Evolutionary conservation across 2,888 invertebrate species (phyloP), one percentile per base, ranked within the genome.

Genomic region (Drosophila anomalipes): DNA sequence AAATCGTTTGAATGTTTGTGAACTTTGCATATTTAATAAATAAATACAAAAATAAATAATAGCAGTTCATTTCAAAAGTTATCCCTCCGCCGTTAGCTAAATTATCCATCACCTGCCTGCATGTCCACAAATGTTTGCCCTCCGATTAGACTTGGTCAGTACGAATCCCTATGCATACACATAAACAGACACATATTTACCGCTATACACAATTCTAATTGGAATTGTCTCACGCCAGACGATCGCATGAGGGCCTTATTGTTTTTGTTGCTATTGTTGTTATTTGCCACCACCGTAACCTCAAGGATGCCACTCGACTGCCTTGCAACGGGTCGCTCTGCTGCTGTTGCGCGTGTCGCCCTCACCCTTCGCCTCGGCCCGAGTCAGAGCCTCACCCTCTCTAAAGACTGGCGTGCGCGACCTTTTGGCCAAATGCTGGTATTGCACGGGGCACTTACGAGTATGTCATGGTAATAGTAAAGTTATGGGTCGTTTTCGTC

Each of bases 171-270:
- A 39, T 52, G 32, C 71, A 65, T 28, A 41, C n/a, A 26, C 4
- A 51, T 9, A 6, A 30, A 22, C 7, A 39, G 9, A 9, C 33
- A 53, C 33, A 37, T 28, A 32, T 47, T 22, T 22, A 35, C 26
- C 28, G 19, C 3, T n/a, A 35, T 22, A 39, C 14, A 53, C 4
- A 22, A 51, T n/a, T 80, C 79, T 65, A 73, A 73, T 67, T 74
- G 64, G 81, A 79, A 79, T 67, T 58, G 58, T 67, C 75, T 58
- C 58, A 59, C 63, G 70, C 77, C 86, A 90, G 76, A 58, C 72
- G 91, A 89, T 86, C 90, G 82, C 71, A 92, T 92, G 86, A 85
- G 92, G 92, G 92, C 82, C 91, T 83, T 83, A 81, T 81, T 49
- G 37, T 47, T 47, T 26, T 47, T 41, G 4, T 35, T 64, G 44